Evolutionary conservation across 2,113 vertebrate genomes (phyloP), one percentile per base, ranked within the genome.

Genomic region (Nycticorax nycticorax): DNA sequence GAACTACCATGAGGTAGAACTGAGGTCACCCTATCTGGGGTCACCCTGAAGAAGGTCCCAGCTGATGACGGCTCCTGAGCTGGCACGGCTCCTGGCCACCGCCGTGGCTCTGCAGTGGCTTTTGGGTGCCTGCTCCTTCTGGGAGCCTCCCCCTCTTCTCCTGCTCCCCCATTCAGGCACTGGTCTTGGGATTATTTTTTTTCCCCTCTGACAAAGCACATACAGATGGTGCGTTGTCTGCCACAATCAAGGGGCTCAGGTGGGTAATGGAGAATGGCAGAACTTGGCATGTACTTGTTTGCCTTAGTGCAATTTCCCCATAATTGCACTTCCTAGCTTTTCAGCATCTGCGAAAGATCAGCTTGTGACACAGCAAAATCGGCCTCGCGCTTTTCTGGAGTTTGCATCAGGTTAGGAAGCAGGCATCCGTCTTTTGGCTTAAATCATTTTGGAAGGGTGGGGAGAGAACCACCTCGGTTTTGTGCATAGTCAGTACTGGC

Each of bases 291-390:
- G 96, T 97, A 92, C 97, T 97, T 95, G 96, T 98, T 98, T 97
- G 98, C 98, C 98, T 97, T 97, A 97, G 97, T 95, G 98, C 98
- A 97, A 98, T 98, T 98, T 98, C 92, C 97, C 96, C 93, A 35
- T 99, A 98, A 99, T 98, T 99, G 98, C 98, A 97, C 97, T 98
- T 98, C 98, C 98, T 98, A 98, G 60, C 94, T 97, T 98, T 96
- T 96, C 94, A 79, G 97, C 98, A 97, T 98, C 98, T 99, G 99
- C 41, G 97, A 98, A 98, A 98, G 98, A 99, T 99, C 99, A 99
- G 96, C 93, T 96, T 64, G 88, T 98, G 98, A 98, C 98, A 98
- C 96, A 96, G 96, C 91, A 64, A 89, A 96, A 97, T 95, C 94
- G 7, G 91, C 95, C 93, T 82, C 9, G 4, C 19, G 7, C 95